Conservation (phyloP, 2,113 vertebrate species). For the Oncorhynchus clarkii region DNA sequence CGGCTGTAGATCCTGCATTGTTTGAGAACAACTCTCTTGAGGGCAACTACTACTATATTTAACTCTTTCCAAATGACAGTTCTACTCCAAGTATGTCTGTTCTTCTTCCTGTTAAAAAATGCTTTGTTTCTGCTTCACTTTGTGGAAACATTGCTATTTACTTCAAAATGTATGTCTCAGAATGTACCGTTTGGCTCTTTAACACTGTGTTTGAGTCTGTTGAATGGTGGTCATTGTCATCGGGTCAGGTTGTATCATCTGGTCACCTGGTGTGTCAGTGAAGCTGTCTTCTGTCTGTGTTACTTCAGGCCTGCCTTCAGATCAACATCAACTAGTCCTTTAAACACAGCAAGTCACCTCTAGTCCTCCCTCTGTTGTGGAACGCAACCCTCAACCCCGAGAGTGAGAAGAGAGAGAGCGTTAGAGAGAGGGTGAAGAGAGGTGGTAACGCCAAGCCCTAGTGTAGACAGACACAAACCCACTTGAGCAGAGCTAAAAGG, state of each 20-base stretch:
- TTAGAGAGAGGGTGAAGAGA: background rate
- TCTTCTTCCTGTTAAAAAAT: background rate
- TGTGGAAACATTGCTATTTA: background rate
- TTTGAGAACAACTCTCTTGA: background rate
- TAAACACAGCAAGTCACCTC: constrained; percentile 30
- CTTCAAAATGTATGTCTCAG: background rate
- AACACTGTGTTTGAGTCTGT: background rate
- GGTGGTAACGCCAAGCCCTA: constrained; percentile 30
- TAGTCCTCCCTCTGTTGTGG: constrained; percentile 37
- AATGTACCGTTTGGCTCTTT: background rate
- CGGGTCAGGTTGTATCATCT: background rate
- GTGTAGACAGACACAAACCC: constrained; percentile 19
- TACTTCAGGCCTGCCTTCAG: constrained; percentile 25
- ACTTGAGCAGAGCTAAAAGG: constrained; percentile 61
- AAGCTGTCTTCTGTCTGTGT: background rate
- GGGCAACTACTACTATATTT: background rate
- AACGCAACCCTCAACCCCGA: constrained; percentile 14
- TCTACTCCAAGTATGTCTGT: background rate
- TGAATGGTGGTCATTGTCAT: background rate
- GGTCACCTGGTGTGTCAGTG: background rate
- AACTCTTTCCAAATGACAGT: background rate
- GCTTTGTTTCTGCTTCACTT: background rate
- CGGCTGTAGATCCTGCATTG: background rate
- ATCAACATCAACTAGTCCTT: constrained; percentile 27
- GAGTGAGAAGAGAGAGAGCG: background rate